Evolutionary conservation across 1,140 invertebrate genomes (phyloP).

Genomic region (Drosophila aff.): DNA sequence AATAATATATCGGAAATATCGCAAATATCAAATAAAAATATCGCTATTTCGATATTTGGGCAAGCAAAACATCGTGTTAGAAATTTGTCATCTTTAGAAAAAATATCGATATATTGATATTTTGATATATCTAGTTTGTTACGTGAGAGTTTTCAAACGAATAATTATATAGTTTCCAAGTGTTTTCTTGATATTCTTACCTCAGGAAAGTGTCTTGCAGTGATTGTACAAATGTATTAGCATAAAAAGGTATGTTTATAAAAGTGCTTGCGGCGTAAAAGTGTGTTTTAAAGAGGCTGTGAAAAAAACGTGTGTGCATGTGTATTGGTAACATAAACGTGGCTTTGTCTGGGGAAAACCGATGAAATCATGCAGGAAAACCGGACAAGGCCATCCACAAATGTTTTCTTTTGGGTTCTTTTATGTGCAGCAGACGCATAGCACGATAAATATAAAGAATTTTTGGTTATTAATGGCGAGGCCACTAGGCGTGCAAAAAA

Average conservation of each 20-base stretch:
- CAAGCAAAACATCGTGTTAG: no score
- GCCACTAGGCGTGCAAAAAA: slow-evolving; percentile 33
- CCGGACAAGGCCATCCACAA: neutral
- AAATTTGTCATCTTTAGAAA: no score
- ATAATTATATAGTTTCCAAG: slow-evolving; percentile 58
- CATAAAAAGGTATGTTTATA: slow-evolving; percentile 66
- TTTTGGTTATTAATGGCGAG: neutral
- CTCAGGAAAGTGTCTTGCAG: slow-evolving; percentile 62
- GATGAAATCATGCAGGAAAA: neutral
- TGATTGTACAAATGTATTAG: slow-evolving; percentile 75
- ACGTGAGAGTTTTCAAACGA: slow-evolving; percentile 75
- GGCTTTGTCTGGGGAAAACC: slow-evolving; percentile 38
- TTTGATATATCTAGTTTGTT: slow-evolving; percentile 46
- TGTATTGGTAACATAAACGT: slow-evolving; percentile 60
- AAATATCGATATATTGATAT: no score
- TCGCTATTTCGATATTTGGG: no score
- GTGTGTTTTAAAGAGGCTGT: neutral
- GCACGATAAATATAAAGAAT: neutral
- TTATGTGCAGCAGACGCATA: neutral
- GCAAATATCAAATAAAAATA: no score
- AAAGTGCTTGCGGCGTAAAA: slow-evolving; percentile 1
- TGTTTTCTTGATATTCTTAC: slow-evolving; percentile 50
- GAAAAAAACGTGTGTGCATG: slow-evolving; percentile 42
- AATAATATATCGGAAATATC: no score
- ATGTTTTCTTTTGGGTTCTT: neutral